Conservation (phyloP, 53 echinoderm and acorn worm species). For the Actinopyga echinites region DNA sequence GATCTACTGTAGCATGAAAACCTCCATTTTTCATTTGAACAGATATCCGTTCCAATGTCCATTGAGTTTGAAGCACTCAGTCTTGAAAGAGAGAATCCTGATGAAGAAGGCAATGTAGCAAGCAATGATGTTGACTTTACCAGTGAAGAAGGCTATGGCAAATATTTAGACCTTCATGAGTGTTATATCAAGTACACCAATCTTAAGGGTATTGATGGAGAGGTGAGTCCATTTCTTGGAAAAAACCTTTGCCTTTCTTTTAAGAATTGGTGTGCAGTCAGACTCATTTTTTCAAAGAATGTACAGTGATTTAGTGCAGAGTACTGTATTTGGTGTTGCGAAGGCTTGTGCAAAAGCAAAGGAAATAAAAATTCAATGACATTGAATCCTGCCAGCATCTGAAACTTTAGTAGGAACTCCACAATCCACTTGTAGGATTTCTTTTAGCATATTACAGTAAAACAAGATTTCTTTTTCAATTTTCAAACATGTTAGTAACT, state of each 20-base stretch:
- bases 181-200: constrained; percentile 97
- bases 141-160: constrained; percentile 97
- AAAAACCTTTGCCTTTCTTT: background rate
- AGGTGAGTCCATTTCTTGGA: background rate
- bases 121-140: constrained; percentile 77
- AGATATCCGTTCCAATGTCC: constrained; percentile 96
- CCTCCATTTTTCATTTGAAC: background rate
- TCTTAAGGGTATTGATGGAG: constrained; percentile 84
- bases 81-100: constrained; percentile 80
- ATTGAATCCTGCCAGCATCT: no score
- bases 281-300: no score
- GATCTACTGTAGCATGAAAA: no score
- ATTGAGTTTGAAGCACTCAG: constrained; percentile 89
- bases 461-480: no score
- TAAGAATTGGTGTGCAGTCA: background rate
- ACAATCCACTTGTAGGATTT: no score
- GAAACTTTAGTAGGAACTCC: no score
- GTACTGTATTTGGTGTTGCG: no score
- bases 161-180: constrained; percentile 95
- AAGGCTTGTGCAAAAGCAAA: no score
- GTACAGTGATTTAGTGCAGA: no score
- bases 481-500: no score
- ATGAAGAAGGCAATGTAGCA: constrained; percentile 70
- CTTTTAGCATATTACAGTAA: no score
- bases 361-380: no score